Evolutionary conservation across 2,888 invertebrate species (phyloP), one percentile per base, ranked within the genome.

Genomic region (Habroteleia sp.): DNA sequence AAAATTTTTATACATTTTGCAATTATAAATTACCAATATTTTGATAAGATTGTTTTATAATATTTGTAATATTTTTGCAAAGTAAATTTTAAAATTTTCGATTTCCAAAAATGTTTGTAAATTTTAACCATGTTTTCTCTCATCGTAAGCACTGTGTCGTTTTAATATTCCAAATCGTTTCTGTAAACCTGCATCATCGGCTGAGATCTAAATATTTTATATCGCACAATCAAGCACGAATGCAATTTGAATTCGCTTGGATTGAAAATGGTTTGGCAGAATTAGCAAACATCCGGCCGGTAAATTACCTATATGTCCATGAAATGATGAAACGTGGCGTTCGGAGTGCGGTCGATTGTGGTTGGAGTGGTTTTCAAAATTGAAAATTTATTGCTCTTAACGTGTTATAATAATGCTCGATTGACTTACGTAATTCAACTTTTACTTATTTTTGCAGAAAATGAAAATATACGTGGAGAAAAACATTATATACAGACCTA

Each of bases 211-310:
- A 50, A 50, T 41, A 50, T 63, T 63, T 27, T 14, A 41, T 20
- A 7, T 33, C 8, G 39, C 23, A 33, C 31, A 50, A 63, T 63
- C 44, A 27, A 10, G 10, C 33, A n/a, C 16, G 20, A 11, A 33
- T 66, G 66, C 48, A 56, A 66, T 20, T 56, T 66, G 39, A 46
- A 56, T 66, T 56, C 13, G 33, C 25, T 39, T 20, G 10, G 31
- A 66, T 56, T 66, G 66, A 48, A 66, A 66, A 66, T 20, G 23
- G 56, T 46, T 56, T 23, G 46, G 25, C 17, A 48, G 66, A 56
- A 66, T 68, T 68, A 68, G 58, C 68, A 68, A 68, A 68, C 46
- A 68, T 68, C 68, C 68, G 56, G 31, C 27, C 29, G 20, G 44
- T 31, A 56, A 56, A 68, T 58, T 68, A 58, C 56, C 48, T 41